Conservation (phyloP, 2,797 vertebrate genomes). For the Epinephelus coioides region DNA sequence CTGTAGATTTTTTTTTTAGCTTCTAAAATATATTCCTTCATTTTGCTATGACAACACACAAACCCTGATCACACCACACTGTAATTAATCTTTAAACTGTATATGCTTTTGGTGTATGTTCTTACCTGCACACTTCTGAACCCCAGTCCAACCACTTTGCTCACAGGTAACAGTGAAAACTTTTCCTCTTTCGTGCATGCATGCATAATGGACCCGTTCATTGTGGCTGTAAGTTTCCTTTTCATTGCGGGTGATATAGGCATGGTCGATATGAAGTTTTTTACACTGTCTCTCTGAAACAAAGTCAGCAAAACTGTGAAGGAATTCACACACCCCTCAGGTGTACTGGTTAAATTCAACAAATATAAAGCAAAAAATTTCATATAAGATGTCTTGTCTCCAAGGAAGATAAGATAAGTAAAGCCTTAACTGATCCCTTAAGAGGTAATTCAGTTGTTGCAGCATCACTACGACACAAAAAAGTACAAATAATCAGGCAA, state of each 20-base stretch:
- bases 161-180: not conserved
- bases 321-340: not conserved
- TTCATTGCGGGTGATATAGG: rapidly evolving
- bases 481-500: no score
- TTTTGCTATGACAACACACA: not conserved
- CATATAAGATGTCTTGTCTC: not conserved
- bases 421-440: no score
- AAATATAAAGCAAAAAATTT: not conserved
- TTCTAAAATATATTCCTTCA: not conserved
- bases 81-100: not conserved
- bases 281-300: conserved; percentile 48
- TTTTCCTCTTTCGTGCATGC: rapidly evolving
- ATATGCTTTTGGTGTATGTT: not conserved
- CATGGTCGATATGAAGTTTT: not conserved
- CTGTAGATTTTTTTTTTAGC: not conserved
- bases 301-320: not conserved
- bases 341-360: not conserved
- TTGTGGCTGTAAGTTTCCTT: rapidly evolving
- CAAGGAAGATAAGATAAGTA: not conserved
- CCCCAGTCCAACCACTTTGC: conserved; percentile 18
- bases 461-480: no score
- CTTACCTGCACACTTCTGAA: conserved; percentile 43
- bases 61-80: not conserved
- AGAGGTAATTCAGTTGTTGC: no score
- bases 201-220: rapidly evolving